Evolutionary conservation across 2,888 invertebrate species (phyloP).

Genomic region (Epinotia ramella): DNA sequence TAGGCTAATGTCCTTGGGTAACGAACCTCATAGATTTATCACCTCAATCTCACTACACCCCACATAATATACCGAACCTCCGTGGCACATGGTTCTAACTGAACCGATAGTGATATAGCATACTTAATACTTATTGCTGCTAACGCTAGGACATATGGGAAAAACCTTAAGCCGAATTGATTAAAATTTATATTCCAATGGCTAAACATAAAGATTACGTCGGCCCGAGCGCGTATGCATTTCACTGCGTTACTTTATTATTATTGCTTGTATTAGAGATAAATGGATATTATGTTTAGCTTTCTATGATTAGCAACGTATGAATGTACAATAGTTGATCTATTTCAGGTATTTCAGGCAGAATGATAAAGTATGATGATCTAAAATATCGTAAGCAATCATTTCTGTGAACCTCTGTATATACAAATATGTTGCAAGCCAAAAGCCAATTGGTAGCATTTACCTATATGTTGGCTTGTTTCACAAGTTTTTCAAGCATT

Average conservation of each 20-base stretch:
- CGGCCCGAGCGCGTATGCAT: conserved; percentile 10
- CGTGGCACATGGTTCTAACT: background rate
- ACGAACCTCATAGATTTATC: conserved; percentile 68
- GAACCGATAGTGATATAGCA: background rate
- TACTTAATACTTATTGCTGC: background rate
- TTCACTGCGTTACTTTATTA: conserved; percentile 38
- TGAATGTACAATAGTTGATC: conserved; percentile 17
- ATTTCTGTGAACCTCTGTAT: background rate
- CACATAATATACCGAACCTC: conserved; percentile 16
- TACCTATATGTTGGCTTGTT: background rate
- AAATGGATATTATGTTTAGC: conserved; percentile 38
- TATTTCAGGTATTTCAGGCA: conserved; percentile 2
- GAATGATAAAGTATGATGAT: background rate
- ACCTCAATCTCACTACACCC: conserved; percentile 40
- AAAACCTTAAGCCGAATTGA: conserved; percentile 24
- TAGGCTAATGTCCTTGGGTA: conserved; percentile 59
- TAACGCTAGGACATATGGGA: background rate
- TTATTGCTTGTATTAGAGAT: conserved; percentile 38
- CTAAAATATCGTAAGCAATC: background rate
- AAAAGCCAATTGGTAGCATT: background rate
- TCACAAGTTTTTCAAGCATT: background rate
- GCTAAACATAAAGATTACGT: conserved; percentile 5
- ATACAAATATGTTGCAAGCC: background rate
- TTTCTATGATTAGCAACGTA: conserved; percentile 30
- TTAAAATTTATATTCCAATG: conserved; percentile 27